Percentiles rank a stretch among this genome's conserved stretches.
Evolutionary conservation across 2,888 invertebrate genomes (phyloP).

Genomic region (Matsumyia berberina): DNA sequence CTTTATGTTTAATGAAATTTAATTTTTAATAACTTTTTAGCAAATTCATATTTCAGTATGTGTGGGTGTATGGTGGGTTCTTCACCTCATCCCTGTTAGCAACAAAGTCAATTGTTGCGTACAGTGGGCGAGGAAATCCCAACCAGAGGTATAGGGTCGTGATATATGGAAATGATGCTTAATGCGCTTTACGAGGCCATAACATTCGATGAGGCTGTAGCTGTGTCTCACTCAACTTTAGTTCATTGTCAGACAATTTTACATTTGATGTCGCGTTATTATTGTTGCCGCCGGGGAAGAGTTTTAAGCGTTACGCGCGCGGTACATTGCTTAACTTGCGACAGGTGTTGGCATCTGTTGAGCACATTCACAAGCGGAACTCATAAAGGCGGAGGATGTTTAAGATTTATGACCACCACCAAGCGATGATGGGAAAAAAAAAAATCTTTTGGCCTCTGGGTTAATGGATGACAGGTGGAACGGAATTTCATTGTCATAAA

Average conservation of each 20-base stretch:
- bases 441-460: conserved; percentile 1
- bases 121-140: conserved; percentile 6
- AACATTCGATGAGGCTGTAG: conserved; percentile 35
- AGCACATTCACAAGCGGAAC: not conserved
- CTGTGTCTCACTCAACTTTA: not conserved
- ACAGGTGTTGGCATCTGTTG: conserved; percentile 52
- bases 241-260: conserved; percentile 35
- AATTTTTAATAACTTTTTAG: conserved; percentile 74
- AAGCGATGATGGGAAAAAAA: conserved; percentile 22
- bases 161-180: conserved; percentile 30
- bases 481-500: conserved; percentile 16
- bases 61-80: not conserved
- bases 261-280: not conserved
- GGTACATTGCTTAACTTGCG: conserved; percentile 10
- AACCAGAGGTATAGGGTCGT: not conserved
- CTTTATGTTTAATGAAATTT: conserved; percentile 74
- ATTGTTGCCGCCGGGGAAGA: not conserved
- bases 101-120: conserved; percentile 60
- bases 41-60: conserved; percentile 39
- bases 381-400: conserved; percentile 3
- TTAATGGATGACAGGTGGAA: conserved; percentile 48
- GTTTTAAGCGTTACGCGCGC: conserved; percentile 4
- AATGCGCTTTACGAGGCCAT: conserved; percentile 24
- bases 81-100: not conserved
- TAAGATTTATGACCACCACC: conserved; percentile 37